phyloP scores from a whole-genome alignment of 1,140 invertebrate genomes.

The Muscidifurax raptorellus region DNA sequence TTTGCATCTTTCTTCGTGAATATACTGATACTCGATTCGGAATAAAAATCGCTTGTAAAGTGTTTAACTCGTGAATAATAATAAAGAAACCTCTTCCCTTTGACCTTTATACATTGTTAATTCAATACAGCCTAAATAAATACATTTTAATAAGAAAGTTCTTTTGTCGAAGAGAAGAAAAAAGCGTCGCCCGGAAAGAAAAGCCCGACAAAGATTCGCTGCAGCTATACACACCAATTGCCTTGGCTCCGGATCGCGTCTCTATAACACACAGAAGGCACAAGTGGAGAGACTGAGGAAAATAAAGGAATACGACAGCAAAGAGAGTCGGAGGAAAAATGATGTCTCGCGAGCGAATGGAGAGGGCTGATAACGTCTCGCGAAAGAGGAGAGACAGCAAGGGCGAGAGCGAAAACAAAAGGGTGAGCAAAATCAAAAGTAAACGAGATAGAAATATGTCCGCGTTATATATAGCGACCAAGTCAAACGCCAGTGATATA shows the following conservation, averaged over 20 bases:
- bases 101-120: background rate
- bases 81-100: background rate
- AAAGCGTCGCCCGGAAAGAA: too few species aligned
- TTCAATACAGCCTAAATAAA: background rate
- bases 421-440: slow-evolving; percentile 35
- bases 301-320: background rate
- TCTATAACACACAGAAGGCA: too few species aligned
- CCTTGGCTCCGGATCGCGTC: background rate
- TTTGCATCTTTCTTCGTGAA: background rate
- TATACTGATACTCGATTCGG: background rate
- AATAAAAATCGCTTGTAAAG: background rate
- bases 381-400: background rate
- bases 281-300: background rate
- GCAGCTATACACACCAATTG: background rate
- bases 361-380: background rate
- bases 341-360: background rate
- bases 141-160: background rate
- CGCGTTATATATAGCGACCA: background rate
- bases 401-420: slow-evolving; percentile 44
- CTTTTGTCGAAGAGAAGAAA: background rate
- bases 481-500: background rate
- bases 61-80: background rate
- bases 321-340: too few species aligned
- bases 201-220: background rate
- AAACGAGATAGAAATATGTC: background rate